Percentiles rank a stretch among this genome's conserved stretches.
Evolutionary conservation across 1,140 invertebrate genomes (phyloP).

Genomic region (Panagrolaimus sp.): DNA sequence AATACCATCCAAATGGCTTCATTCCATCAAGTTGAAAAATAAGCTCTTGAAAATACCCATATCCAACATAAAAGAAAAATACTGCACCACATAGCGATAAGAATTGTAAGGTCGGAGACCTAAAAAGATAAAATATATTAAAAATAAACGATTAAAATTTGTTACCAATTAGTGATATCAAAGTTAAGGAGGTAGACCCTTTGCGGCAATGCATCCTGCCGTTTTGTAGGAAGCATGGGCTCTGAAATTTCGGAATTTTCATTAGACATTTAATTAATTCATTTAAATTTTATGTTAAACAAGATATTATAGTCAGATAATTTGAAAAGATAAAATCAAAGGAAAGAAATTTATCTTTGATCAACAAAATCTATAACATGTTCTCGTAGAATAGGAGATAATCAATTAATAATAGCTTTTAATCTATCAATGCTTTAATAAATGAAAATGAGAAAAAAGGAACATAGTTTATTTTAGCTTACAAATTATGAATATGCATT

Average conservation of each 20-base stretch:
- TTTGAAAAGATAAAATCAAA: too few relatives aligned
- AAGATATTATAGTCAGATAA: too few relatives aligned
- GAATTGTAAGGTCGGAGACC: slow-evolving; percentile 67
- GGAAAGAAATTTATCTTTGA: too few relatives aligned
- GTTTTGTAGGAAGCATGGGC: background rate
- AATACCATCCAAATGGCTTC: slow-evolving; percentile 80
- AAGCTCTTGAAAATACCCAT: slow-evolving; percentile 85
- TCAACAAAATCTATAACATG: too few relatives aligned
- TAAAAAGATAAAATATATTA: background rate
- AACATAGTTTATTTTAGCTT: too few relatives aligned
- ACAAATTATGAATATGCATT: too few relatives aligned
- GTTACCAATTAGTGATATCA: slow-evolving; percentile 38
- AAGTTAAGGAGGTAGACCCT: slow-evolving; percentile 35
- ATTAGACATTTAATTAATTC: background rate
- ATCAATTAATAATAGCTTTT: too few relatives aligned
- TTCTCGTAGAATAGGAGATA: too few relatives aligned
- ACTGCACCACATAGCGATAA: slow-evolving; percentile 70
- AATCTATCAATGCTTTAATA: too few relatives aligned
- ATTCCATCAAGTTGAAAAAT: slow-evolving; percentile 83
- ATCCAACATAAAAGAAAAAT: slow-evolving; percentile 79
- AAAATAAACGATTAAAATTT: background rate
- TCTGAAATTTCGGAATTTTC: background rate
- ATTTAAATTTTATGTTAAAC: too few relatives aligned
- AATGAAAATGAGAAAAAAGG: too few relatives aligned
- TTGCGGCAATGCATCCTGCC: slow-evolving; percentile 3